Evolutionary conservation across 2,797 vertebrate genomes (phyloP), one percentile per base, ranked within the genome.

Genomic region (Yasuhikotakia modesta): DNA sequence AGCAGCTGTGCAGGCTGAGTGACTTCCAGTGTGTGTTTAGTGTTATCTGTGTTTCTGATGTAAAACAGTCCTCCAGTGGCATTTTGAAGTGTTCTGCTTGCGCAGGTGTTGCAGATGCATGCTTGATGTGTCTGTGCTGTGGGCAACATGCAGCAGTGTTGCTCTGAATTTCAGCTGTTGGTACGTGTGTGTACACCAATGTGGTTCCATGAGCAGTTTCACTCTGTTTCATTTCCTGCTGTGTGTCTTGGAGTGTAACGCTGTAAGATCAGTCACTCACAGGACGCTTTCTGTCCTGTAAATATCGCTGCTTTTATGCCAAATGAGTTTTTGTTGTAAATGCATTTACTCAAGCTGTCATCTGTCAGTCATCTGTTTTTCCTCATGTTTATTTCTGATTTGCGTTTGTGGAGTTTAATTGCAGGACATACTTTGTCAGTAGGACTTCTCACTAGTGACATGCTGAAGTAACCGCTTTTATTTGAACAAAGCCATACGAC

Each of bases 201-300:
- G 64, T 74, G 78, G 64, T 81, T 81, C 64, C 43, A 70, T 73
- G 64, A 74, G 35, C 21, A 64, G 70, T 78, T 78, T 81, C 63
- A 55, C 43, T 73, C 52, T 24, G 69, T 61, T 81, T 73, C 75
- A 73, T 73, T 81, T 81, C 74, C 80, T 81, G 30, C 79, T 68
- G 27, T 3, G 39, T 65, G 22, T 58, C 60, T 55, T 60, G 10
- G 10, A 53, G 24, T 5, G n/a, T 53, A 48, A 43, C 22, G 53
- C 43, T 76, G 22, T 76, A 5, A 52, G 27, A 77, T 57, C 52
- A 68, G 7, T 22, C 52, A 21, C 46, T 60, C 35, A 16, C 14
- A 71, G 45, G 32, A n/a, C n/a, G 10, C 48, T 55, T 6, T 7
- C 1, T 45, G 21, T 50, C 11, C 45, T 11, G 2, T n/a, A 22